Evolutionary conservation across 2,888 invertebrate species (phyloP).

Genomic region (Subacronicta megacephala): DNA sequence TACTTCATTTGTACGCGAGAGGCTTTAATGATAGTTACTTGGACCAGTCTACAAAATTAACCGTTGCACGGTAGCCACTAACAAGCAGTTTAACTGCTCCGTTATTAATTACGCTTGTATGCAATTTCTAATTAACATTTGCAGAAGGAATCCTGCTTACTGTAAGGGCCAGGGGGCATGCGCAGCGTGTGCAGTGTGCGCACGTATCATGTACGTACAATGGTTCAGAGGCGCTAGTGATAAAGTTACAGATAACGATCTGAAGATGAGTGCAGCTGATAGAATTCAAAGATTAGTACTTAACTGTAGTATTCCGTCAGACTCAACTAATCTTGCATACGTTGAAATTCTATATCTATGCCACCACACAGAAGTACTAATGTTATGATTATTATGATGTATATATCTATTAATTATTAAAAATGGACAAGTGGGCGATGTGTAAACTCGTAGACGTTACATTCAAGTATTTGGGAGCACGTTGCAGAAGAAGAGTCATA

Average conservation of each 20-base stretch:
- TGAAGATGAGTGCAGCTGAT: slow-evolving; percentile 3
- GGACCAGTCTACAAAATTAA: neutral
- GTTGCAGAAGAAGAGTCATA: no score
- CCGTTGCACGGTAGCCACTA: slow-evolving; percentile 1
- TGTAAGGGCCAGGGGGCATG: slow-evolving; percentile 19
- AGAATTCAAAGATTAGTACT: slow-evolving; percentile 5
- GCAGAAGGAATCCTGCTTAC: slow-evolving; percentile 16
- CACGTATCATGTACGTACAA: neutral
- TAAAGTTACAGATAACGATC: slow-evolving; percentile 46
- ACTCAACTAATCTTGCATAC: neutral
- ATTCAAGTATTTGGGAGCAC: no score
- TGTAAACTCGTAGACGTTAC: no score
- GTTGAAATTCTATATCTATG: no score
- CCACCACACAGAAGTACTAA: no score
- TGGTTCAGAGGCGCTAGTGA: slow-evolving; percentile 26
- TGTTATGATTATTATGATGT: no score
- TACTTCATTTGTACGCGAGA: neutral
- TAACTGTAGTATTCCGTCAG: slow-evolving; percentile 10
- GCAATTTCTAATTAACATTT: slow-evolving; percentile 36
- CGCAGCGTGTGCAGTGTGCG: slow-evolving; percentile 12
- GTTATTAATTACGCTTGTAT: slow-evolving; percentile 41
- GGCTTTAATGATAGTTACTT: neutral
- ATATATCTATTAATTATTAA: no score
- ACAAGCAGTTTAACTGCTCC: slow-evolving; percentile 4
- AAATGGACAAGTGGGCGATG: no score